These are phyloP conservation scores for Phymatocera aterrima DNA, from an alignment of 2,888 invertebrate species.

Conservation along the genomic window DNA sequence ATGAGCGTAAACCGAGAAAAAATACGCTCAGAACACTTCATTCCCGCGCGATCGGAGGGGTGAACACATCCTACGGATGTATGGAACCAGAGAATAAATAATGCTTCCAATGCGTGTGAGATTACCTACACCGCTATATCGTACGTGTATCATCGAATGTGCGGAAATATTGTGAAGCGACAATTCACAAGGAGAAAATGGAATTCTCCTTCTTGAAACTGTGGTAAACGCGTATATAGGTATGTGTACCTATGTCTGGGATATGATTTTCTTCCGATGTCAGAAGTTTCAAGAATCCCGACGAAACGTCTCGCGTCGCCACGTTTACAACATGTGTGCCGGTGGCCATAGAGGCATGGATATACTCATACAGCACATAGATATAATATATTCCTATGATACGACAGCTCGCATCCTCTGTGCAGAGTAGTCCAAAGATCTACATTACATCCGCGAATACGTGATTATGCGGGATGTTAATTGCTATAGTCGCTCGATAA, in stretches of 20 bases:
- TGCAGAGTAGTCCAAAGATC: too few relatives aligned
- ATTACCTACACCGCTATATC: too few relatives aligned
- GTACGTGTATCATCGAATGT: too few relatives aligned
- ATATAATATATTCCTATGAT: background rate
- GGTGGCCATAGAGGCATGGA: background rate
- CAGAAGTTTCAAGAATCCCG: constrained; percentile 34
- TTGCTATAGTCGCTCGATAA: background rate
- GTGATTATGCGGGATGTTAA: background rate
- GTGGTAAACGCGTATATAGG: background rate
- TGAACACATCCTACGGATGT: too few relatives aligned
- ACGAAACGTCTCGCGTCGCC: constrained; percentile 42
- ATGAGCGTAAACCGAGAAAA: too few relatives aligned
- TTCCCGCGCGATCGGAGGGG: too few relatives aligned
- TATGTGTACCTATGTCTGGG: background rate
- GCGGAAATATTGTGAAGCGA: constrained; percentile 4
- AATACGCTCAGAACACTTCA: too few relatives aligned
- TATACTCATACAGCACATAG: background rate
- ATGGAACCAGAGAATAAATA: too few relatives aligned
- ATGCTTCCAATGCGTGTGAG: background rate
- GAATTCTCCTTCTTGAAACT: background rate
- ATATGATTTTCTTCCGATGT: constrained; percentile 32
- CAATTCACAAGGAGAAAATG: background rate
- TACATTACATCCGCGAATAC: too few relatives aligned
- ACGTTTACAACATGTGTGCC: constrained; percentile 9
- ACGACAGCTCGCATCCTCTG: background rate